phyloP scores from a whole-genome alignment of 2,113 vertebrate genomes.

The Petaurus breviceps region DNA sequence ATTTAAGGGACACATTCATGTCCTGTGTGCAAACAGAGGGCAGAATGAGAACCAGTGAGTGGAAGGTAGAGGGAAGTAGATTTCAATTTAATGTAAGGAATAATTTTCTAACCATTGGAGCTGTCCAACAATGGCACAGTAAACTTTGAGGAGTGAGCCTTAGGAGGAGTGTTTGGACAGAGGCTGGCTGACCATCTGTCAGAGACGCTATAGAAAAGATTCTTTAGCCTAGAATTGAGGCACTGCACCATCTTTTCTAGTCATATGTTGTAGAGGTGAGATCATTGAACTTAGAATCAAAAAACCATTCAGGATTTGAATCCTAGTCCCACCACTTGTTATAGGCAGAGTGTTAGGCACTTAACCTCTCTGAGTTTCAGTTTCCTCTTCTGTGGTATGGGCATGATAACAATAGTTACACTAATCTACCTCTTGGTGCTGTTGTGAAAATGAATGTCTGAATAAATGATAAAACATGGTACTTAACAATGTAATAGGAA shows the following conservation, averaged over 20 bases:
- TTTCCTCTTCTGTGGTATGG: not conserved
- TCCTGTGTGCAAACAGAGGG: not conserved
- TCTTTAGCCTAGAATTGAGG: not conserved
- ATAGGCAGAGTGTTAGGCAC: not conserved
- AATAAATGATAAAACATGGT: not conserved
- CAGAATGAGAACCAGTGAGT: not conserved
- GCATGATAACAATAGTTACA: not conserved
- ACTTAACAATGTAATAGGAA: not conserved
- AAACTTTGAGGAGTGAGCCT: not conserved
- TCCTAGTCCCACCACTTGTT: not conserved
- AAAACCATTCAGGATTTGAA: not conserved
- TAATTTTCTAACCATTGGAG: not conserved
- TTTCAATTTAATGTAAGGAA: not conserved
- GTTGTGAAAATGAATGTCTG: not conserved
- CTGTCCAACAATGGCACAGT: not conserved
- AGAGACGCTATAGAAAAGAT: not conserved
- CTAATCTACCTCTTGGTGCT: not conserved
- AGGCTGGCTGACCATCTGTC: not conserved
- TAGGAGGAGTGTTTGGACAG: not conserved
- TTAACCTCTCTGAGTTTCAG: not conserved
- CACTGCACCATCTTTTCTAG: not conserved
- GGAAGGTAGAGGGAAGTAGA: not conserved
- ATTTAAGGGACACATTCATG: not conserved
- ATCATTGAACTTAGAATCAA: not conserved
- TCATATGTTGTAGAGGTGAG: not conserved